Evolutionary conservation across 2,888 invertebrate genomes (phyloP), one percentile per base, ranked within the genome.

Genomic region (Cyclophora punctaria): DNA sequence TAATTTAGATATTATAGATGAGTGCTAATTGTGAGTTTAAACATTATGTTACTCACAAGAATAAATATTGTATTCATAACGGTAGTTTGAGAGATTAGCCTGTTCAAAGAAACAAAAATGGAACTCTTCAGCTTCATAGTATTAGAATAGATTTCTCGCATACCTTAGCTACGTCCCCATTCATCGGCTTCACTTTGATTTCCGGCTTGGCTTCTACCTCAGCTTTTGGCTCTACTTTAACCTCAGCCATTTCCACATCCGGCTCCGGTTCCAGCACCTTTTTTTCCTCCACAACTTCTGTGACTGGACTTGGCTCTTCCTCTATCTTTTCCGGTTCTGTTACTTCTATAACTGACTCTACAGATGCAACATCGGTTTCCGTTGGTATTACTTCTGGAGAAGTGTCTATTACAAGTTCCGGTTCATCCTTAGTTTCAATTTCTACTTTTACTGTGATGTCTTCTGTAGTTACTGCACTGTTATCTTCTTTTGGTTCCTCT

Each of bases 161-260:
- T 69, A 81, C 83, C 80, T 85, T 87, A 48, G 61, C 49, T 49
- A 85, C 63, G 65, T 87, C 86, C 53, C 87, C 87, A 71, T 87
- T 87, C 54, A 85, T 64, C 20, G 85, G 71, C 50, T 72, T 45
- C 66, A 56, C 57, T 70, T 76, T 44, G 69, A 55, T 56, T 77
- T 83, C 0, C 51, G 46, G 5, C 35, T 69, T 59, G 7, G 69
- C 63, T 62, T 79, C 80, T 2, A 59, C 51, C 50, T 78, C 75
- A 35, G 62, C 55, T 63, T 75, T 83, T 41, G 72, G 69, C 5
- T 79, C 78, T 43, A 56, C 54, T 5, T 63, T 64, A 6, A 73
- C 70, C 41, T 80, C 78, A 37, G 67, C 73, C 78, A 84, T 83
- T 41, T 78, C 81, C 51, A 75, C 73, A 70, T 83, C 75, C 46